Conservation (phyloP, 92 coral and sea anemone genomes). For the Pocillopora grandis region DNA sequence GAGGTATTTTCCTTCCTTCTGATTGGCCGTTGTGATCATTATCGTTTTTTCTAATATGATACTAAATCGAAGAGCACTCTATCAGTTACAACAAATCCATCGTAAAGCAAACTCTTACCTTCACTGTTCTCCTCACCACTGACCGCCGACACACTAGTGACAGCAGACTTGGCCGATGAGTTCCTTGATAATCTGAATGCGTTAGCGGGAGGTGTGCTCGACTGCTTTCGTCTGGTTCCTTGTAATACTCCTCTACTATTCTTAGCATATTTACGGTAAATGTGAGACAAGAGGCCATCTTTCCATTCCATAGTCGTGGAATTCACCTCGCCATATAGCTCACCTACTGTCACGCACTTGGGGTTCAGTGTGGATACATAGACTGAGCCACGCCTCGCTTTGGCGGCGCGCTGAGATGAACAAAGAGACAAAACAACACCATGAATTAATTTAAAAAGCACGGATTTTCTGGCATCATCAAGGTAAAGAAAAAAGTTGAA, state of each 20-base stretch:
- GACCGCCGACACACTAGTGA: slow-evolving; percentile 56
- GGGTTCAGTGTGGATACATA: slow-evolving; percentile 82
- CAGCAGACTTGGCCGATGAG: slow-evolving; percentile 68
- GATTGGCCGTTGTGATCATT: too few species aligned
- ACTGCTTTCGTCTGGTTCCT: slow-evolving; percentile 40
- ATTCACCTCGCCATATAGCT: slow-evolving; percentile 91
- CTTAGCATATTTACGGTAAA: slow-evolving; percentile 83
- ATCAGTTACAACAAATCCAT: too few species aligned
- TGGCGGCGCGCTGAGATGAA: slow-evolving; percentile 55
- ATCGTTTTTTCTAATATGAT: too few species aligned
- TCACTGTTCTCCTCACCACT: slow-evolving; percentile 77
- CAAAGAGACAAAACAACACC: not conserved
- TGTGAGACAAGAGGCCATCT: slow-evolving; percentile 81
- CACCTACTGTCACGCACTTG: slow-evolving; percentile 89
- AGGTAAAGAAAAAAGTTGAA: too few species aligned
- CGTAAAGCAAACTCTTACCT: slow-evolving; percentile 33
- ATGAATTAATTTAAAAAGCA: too few species aligned
- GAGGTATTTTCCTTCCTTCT: too few species aligned
- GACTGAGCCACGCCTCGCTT: slow-evolving; percentile 73
- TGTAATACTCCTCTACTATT: slow-evolving; percentile 53
- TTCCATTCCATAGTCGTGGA: slow-evolving; percentile 95
- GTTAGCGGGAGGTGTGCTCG: slow-evolving; percentile 13
- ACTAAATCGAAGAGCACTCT: too few species aligned
- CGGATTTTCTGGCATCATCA: too few species aligned
- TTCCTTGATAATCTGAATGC: slow-evolving; percentile 47